A percentile compares a stretch with the other conserved stretches of the same genome.
Conservation (phyloP, 2,113 vertebrate species). For the Todiramphus chloris region DNA sequence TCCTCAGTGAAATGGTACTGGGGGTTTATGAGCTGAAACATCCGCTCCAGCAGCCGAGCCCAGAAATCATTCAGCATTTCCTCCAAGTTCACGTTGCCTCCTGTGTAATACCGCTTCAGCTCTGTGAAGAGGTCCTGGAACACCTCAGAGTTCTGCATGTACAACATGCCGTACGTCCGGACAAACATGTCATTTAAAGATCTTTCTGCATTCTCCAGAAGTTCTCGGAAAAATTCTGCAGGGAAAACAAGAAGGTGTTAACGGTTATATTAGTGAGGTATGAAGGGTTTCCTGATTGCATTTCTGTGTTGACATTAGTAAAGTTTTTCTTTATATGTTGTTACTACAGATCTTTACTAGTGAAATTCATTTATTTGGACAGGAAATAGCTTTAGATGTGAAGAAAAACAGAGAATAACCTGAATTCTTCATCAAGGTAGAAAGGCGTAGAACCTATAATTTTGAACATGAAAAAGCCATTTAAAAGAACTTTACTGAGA, state of each 20-base stretch:
- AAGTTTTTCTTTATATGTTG: not conserved
- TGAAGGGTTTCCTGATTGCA: rapidly evolving
- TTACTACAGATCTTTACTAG: not conserved
- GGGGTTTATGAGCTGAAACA: constrained; percentile 96
- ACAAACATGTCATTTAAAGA: constrained; percentile 94
- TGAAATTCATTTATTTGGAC: not conserved
- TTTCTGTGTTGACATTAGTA: not conserved
- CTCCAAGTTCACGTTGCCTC: constrained; percentile 94
- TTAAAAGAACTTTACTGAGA: not conserved
- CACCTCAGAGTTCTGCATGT: constrained; percentile 94
- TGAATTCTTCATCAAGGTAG: not conserved
- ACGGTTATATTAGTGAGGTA: rapidly evolving
- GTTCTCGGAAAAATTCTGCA: constrained; percentile 94
- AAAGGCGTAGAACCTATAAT: not conserved
- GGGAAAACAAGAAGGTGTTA: constrained; percentile 10
- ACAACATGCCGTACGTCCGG: constrained; percentile 90
- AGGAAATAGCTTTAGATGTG: not conserved
- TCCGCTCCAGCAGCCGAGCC: constrained; percentile 90
- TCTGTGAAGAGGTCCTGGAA: constrained; percentile 97
- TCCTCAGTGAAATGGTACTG: constrained; percentile 93
- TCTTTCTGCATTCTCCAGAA: constrained; percentile 93
- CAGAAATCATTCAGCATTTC: constrained; percentile 98
- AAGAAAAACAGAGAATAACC: not conserved
- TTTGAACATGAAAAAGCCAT: not conserved
- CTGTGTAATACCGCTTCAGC: constrained; percentile 93